Evolutionary conservation across 2,113 vertebrate species (phyloP), one percentile per base, ranked within the genome.

Genomic region (Otus sunia): DNA sequence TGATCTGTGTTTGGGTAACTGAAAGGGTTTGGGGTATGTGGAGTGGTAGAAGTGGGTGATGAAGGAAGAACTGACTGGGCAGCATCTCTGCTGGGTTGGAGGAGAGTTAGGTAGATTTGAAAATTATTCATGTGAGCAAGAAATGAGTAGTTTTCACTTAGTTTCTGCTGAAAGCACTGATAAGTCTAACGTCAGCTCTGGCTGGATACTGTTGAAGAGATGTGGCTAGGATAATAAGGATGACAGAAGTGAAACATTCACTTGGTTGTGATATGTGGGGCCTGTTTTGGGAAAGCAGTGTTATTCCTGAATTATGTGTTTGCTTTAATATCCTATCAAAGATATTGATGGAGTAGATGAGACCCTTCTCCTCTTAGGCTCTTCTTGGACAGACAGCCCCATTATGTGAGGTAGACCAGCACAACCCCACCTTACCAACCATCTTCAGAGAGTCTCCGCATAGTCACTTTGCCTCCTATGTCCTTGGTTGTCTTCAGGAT

Each of bases 391-490:
- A n/a, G 5, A n/a, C 12, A 63, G 5, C 2, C 17, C 7, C 0
- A 0, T 43, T 22, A 9, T 0, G 9, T 10, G 50, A 62, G 15
- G 34, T 7, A 29, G n/a, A 23, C 4, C 43, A 89, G 36, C 43
- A 32, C 63, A 34, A 6, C 22, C 20, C 5, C 9, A 8, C 37
- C 67, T 85, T 55, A 53, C 39, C 25, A 43, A 9, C 9, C 15
- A 4, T 37, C 47, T 50, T 18, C 34, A 67, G 56, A 34, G 50
- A 47, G 36, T 3, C 2, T 15, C 15, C 2, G 1, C 21, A 1
- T 5, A 3, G 11, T 8, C 41, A 9, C 8, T 27, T 64, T 56
- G 34, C 55, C 29, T 90, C 30, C 50, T 20, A 0, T 3, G 3
- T 22, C 36, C 50, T 77, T 27, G 20, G 5, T 34, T 86, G 16